phyloP scores from a whole-genome alignment of 2,888 invertebrate genomes.

The Sturmia bella region DNA sequence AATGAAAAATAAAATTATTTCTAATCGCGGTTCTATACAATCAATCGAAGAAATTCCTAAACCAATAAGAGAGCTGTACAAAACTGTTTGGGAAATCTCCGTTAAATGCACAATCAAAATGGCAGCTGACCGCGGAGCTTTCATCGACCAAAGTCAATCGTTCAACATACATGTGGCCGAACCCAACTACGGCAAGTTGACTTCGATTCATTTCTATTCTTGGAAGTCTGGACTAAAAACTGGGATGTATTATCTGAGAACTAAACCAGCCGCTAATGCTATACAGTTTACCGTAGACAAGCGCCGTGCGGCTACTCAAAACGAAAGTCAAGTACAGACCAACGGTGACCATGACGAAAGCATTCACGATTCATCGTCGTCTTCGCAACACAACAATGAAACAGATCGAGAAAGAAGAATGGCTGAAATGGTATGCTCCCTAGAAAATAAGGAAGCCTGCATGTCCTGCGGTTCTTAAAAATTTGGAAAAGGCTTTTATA shows the following conservation, averaged over 20 bases:
- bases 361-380: slow-evolving; percentile 41
- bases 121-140: slow-evolving; percentile 99
- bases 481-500: slow-evolving; percentile 71
- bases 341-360: slow-evolving; percentile 66
- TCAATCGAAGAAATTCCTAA: slow-evolving; percentile 92
- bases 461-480: slow-evolving; percentile 93
- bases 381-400: slow-evolving; percentile 34
- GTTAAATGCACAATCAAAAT: slow-evolving; percentile 96
- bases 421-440: slow-evolving; percentile 91
- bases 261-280: slow-evolving; percentile 97
- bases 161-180: slow-evolving; percentile 98
- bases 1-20: slow-evolving; percentile 97
- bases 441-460: slow-evolving; percentile 93
- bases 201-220: slow-evolving; percentile 99
- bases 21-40: slow-evolving; percentile 96
- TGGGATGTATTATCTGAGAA: slow-evolving; percentile 99
- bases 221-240: slow-evolving; percentile 99
- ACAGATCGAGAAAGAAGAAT: slow-evolving; percentile 83
- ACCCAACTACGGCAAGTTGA: slow-evolving; percentile 95
- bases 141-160: slow-evolving; percentile 99
- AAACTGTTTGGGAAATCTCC: slow-evolving; percentile 98
- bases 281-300: slow-evolving; percentile 99
- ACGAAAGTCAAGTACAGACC: slow-evolving; percentile 44
- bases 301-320: slow-evolving; percentile 82
- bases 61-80: slow-evolving; percentile 92